Conservation (phyloP, 2,113 vertebrate genomes). For the Gymnogyps californianus region DNA sequence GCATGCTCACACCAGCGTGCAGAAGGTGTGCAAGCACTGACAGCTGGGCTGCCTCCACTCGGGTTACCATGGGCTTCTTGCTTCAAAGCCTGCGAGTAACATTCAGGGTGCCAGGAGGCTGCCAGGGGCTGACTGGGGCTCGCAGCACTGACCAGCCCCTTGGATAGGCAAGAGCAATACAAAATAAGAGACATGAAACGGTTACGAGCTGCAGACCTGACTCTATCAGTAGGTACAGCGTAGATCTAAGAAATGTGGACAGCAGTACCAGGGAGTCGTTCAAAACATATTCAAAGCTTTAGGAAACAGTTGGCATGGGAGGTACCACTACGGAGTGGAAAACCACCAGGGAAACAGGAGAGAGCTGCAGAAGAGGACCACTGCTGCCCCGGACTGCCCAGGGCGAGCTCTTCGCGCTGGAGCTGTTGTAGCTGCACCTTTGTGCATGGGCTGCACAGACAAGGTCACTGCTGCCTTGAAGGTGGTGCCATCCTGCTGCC, state of each 20-base stretch:
- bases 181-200: background rate
- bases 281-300: background rate
- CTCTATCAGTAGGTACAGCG: fast-evolving
- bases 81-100: background rate
- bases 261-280: background rate
- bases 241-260: background rate
- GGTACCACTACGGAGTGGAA: background rate
- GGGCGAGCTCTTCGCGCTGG: fast-evolving
- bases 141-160: background rate
- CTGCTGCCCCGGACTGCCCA: background rate
- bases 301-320: background rate
- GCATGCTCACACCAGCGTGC: fast-evolving
- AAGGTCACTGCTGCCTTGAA: background rate
- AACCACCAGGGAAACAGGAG: background rate
- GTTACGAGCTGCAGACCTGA: background rate
- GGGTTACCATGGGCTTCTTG: fast-evolving
- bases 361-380: background rate
- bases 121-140: background rate
- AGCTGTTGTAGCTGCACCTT: no score
- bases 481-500: no score
- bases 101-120: background rate
- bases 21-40: background rate
- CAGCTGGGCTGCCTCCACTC: background rate
- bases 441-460: background rate
- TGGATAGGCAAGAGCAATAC: fast-evolving